Evolutionary conservation across 2,888 invertebrate species (phyloP), one percentile per base, ranked within the genome.

Genomic region (Copidosoma aretas): DNA sequence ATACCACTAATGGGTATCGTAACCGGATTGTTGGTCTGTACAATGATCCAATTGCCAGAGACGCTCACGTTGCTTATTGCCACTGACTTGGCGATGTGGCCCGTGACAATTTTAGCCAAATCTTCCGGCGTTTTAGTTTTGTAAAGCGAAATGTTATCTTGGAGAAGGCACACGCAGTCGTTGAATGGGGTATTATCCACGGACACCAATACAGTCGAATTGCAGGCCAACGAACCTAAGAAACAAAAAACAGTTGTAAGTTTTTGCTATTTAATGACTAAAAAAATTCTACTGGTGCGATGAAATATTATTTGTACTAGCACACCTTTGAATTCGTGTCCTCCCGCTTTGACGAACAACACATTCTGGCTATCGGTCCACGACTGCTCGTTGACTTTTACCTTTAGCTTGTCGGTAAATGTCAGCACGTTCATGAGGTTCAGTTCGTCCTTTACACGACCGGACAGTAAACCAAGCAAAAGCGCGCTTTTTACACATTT

Each of bases 371-470:
- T 74, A 2, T 71, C 76, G 10, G 76, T 73, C 0, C 76, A 65
- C 69, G 82, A 80, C 24, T 72, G 75, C 32, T 78, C 76, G 43
- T 75, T 78, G n/a, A 87, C 82, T 39, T 81, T 73, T 15, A 88
- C 78, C n/a, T 87, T 87, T 19, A 82, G 80, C 60, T 87, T 86
- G 73, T 85, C 84, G 12, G 88, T 88, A 10, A 87, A 75, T 10
- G 84, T 81, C 0, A 87, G 85, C 0, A 87, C 87, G 76, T 87
- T 89, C 63, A 89, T 84, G 58, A 88, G 81, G 77, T 89, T 89
- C 19, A 88, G 81, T 0, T 84, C 84, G 10, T 19, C 59, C 17
- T 67, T 25, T 17, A 62, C 19, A 24, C 81, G 84, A 3, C 80
- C 79, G 12, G 72, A 63, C 57, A 89, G 77, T 56, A 87, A 80